Conservation (phyloP, 2,797 vertebrate species). For the Acrossocheilus wenchowensis region DNA sequence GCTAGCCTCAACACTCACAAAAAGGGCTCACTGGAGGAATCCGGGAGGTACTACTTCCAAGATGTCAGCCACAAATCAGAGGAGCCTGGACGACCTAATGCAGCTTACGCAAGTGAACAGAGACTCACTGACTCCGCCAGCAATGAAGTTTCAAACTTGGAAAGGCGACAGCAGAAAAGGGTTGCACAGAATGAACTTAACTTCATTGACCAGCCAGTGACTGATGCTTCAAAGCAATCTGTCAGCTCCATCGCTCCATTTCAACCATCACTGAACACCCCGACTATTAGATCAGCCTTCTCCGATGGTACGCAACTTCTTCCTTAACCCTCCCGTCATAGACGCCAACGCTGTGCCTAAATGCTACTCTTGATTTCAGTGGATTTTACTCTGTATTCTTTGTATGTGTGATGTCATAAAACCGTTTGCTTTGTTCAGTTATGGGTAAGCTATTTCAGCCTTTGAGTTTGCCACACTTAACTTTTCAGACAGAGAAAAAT, state of each 20-base stretch:
- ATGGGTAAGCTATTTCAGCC: too few relatives aligned
- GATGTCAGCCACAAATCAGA: slow-evolving; percentile 78
- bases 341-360: neutral
- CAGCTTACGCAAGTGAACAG: slow-evolving; percentile 78
- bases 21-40: slow-evolving; percentile 83
- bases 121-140: slow-evolving; percentile 74
- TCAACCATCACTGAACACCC: slow-evolving; percentile 78
- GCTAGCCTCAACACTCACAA: slow-evolving; percentile 73
- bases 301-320: slow-evolving; percentile 82
- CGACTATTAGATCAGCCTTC: slow-evolving; percentile 84
- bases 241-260: slow-evolving; percentile 82
- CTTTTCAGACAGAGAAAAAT: neutral
- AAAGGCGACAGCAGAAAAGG: slow-evolving; percentile 76
- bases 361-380: slow-evolving; percentile 13
- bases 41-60: slow-evolving; percentile 81
- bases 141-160: slow-evolving; percentile 81
- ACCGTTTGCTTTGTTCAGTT: neutral
- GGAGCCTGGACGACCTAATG: slow-evolving; percentile 77
- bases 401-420: neutral
- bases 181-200: slow-evolving; percentile 78
- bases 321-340: slow-evolving; percentile 26
- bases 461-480: too few relatives aligned
- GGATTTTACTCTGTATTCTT: neutral
- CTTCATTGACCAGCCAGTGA: slow-evolving; percentile 73
- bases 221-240: slow-evolving; percentile 80